Evolutionary conservation across 2,113 vertebrate species (phyloP), one percentile per base, ranked within the genome.

Genomic region (Petaurus breviceps): DNA sequence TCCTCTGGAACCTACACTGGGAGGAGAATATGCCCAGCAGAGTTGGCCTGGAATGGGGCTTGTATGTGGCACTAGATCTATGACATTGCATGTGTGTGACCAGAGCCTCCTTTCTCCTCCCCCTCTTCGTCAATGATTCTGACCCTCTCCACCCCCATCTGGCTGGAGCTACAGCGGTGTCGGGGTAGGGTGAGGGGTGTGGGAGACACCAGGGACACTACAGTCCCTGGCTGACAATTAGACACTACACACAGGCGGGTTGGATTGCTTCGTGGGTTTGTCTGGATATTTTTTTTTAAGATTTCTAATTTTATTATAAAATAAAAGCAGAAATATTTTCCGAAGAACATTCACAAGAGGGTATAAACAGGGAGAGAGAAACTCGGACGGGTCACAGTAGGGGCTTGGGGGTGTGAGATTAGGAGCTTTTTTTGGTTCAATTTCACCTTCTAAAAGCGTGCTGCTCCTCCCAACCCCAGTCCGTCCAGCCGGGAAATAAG

Each of bases 301-400:
- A 98, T 98, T 99, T 99, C 98, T 98, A 98, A 98, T 99, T 99
- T 99, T 99, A 99, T 99, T 99, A 99, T 99, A 99, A 99, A 99
- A 99, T 99, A 99, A 98, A 99, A 99, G 99, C 99, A 99, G 98
- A 99, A 99, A 98, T 99, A 98, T 98, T 98, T 98, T 97, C 98
- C 98, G 97, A 98, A 98, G 97, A 98, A 98, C 98, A 99, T 99
- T 99, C 98, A 99, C 98, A 99, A 98, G 98, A 98, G 96, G 94
- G 93, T 89, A 8, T 92, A 57, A 84, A 97, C 91, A 91, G 91
- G 94, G 91, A 94, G 92, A 94, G 24, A 96, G 97, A 97, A 97
- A 98, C 95, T 96, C 95, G 26, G 1, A 49, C 28, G 51, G 68
- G 46, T 47, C 92, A 93, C 43, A 93, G 9, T 92, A 1, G 24